Evolutionary conservation across 2,113 vertebrate genomes (phyloP).

Genomic region (Ptychochromis oligacanthus): DNA sequence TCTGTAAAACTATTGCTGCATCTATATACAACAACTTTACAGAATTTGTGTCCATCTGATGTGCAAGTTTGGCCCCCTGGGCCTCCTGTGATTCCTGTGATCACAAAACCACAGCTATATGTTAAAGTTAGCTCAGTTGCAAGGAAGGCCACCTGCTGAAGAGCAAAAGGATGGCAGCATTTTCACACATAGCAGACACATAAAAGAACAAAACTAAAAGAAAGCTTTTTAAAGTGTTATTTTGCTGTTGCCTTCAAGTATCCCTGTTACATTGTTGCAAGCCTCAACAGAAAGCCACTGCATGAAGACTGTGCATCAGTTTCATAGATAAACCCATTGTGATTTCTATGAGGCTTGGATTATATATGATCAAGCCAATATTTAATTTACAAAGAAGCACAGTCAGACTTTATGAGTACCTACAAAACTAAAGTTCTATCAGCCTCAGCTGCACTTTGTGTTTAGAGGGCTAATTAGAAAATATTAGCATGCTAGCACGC

Average conservation of each 20-base stretch:
- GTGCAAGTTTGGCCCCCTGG: slow-evolving; percentile 24
- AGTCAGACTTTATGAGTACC: too few species aligned
- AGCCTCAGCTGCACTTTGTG: too few species aligned
- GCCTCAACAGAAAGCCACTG: neutral
- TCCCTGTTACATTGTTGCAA: neutral
- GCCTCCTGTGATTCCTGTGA: slow-evolving; percentile 31
- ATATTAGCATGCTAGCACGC: too few species aligned
- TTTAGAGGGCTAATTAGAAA: too few species aligned
- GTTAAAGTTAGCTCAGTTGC: slow-evolving; percentile 14
- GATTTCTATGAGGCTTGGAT: neutral
- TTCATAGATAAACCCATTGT: neutral
- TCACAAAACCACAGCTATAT: slow-evolving; percentile 24
- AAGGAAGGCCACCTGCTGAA: slow-evolving; percentile 18
- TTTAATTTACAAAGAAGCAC: neutral
- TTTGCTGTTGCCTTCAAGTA: neutral
- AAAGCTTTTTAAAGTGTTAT: neutral
- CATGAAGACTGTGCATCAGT: neutral
- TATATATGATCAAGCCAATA: neutral
- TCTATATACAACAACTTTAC: neutral
- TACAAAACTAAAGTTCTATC: too few species aligned
- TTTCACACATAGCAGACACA: slow-evolving; percentile 22
- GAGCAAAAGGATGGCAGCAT: neutral
- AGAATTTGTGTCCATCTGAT: slow-evolving; percentile 27
- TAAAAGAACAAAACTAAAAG: slow-evolving; percentile 1
- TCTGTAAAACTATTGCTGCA: neutral